Conservation (phyloP, 2,888 invertebrate genomes). For the Campoplex nolae region DNA sequence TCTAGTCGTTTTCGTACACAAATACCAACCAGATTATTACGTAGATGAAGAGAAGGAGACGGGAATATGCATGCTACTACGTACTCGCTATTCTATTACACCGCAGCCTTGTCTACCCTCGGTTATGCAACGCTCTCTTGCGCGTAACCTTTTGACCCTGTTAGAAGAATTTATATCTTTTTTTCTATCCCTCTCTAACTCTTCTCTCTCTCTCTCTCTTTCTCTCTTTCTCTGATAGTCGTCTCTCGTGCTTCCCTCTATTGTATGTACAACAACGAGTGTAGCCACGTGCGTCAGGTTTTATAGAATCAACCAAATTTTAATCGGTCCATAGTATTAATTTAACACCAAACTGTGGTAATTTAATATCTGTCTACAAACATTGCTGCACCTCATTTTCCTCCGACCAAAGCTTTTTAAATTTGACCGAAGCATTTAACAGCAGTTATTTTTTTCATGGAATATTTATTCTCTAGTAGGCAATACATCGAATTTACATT, state of each 20-base stretch:
- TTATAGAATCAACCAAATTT: neutral
- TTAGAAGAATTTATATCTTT: constrained; percentile 57
- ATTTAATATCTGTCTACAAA: too few species aligned
- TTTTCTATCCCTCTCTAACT: constrained; percentile 20
- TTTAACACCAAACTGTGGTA: too few species aligned
- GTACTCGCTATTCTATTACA: neutral
- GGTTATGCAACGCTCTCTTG: constrained; percentile 67
- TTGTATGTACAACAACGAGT: constrained; percentile 1
- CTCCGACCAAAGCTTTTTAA: too few species aligned
- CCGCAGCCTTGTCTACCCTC: constrained; percentile 54
- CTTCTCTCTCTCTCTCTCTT: too few species aligned
- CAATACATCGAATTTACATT: neutral
- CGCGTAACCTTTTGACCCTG: constrained; percentile 72
- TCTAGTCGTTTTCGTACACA: neutral
- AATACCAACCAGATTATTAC: constrained; percentile 34
- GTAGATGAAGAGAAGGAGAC: neutral
- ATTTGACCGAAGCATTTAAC: neutral
- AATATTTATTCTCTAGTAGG: neutral
- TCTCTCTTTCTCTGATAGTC: neutral
- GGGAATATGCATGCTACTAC: neutral
- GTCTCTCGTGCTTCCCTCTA: constrained; percentile 5
- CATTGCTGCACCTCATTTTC: too few species aligned
- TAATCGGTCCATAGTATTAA: neutral
- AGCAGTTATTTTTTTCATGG: neutral
- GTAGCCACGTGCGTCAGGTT: neutral